Base-by-base conservation (phyloP, 2,888 invertebrate genomes). In the Adelphocoris suturalis region DNA sequence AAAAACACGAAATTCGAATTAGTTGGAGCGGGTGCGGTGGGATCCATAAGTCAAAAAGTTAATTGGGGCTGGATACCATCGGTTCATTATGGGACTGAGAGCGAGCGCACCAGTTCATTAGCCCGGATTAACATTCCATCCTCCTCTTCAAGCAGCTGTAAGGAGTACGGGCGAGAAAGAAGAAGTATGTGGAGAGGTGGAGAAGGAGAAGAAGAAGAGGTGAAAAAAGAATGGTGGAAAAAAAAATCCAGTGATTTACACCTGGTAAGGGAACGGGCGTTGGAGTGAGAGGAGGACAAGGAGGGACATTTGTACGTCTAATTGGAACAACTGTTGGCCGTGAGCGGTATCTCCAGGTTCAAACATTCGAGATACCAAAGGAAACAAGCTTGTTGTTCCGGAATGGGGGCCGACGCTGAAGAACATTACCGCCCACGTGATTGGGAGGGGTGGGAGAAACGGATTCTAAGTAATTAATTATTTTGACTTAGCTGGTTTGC, bases 21-120 rank as follows among this genome's bases (percentile, higher is more conserved):
- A 86, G 86, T 86, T 19, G 16, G 75, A 85, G 23, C 3, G 57
- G 61, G 61, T 2, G 46, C 78, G 37, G 78, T 52, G 88, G 78
- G 88, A 48, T 80, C 88, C 80, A 88, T 88, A 88, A 88, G 88
- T 88, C 88, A 88, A 88, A 88, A 88, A 80, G 88, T 88, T 88
- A 88, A 88, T 88, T 88, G 88, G 88, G 80, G 88, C 88, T 88
- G 78, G 80, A 55, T 75, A 75, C 75, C 86, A 46, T 55, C 16
- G 78, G 88, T 88, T 88, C 88, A 88, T 88, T 88, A 88, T 88
- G 88, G 81, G 80, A 37, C 88, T 75, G 86, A 86, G 19, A 7
- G 68, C 82, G 52, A 16, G 47, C 86, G 86, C 86, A 68, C 86
- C 82, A 76, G 81, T 80, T 88, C 88, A 88, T 88, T 88, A 88